Evolutionary conservation across 2,888 invertebrate species (phyloP).

Genomic region (Rhingia campestris): DNA sequence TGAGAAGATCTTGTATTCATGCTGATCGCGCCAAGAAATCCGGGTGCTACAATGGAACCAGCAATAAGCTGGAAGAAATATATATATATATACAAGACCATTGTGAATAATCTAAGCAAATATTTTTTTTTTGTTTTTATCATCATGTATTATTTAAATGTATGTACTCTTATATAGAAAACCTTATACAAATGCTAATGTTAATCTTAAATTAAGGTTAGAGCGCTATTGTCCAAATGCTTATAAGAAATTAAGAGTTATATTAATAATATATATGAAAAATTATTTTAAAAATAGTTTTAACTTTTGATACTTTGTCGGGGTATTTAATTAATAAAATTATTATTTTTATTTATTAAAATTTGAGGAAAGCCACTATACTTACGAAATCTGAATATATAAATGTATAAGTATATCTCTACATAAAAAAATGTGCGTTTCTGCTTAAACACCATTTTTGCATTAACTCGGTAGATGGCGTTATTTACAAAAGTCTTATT

Average conservation of each 20-base stretch:
- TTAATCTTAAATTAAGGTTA: background rate
- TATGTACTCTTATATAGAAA: constrained; percentile 68
- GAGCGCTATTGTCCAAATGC: background rate
- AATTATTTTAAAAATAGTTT: too few relatives aligned
- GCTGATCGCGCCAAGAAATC: constrained; percentile 81
- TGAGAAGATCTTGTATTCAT: constrained; percentile 80
- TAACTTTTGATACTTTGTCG: too few relatives aligned
- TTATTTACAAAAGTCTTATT: too few relatives aligned
- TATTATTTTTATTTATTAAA: too few relatives aligned
- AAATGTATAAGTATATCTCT: too few relatives aligned
- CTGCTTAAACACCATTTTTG: too few relatives aligned
- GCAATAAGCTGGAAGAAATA: constrained; percentile 79
- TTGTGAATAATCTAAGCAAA: constrained; percentile 46
- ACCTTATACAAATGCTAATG: background rate
- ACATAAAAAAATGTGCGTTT: too few relatives aligned
- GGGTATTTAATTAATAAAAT: too few relatives aligned
- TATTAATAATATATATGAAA: background rate
- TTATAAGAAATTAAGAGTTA: background rate
- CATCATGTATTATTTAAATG: constrained; percentile 68
- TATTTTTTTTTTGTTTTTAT: constrained; percentile 13
- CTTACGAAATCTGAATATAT: too few relatives aligned
- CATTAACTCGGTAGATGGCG: too few relatives aligned
- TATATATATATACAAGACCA: constrained; percentile 71
- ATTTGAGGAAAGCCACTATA: too few relatives aligned
- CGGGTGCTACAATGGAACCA: constrained; percentile 81